phyloP scores from a whole-genome alignment of 2,113 vertebrate species.

The Rhynchopsitta pachyrhyncha region DNA sequence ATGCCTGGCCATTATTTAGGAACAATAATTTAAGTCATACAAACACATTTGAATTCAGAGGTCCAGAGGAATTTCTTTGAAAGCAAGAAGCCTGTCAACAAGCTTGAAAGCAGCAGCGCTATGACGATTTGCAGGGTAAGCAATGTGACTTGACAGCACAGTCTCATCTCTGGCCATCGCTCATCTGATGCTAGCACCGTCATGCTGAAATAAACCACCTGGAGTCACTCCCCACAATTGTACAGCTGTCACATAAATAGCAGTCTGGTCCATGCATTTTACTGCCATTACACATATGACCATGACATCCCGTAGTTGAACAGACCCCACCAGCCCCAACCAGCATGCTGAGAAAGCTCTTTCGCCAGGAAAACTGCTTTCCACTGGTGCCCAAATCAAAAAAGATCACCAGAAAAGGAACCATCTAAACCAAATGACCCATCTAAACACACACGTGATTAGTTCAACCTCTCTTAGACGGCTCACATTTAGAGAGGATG shows the following conservation, averaged over 20 bases:
- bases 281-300: conserved; percentile 33
- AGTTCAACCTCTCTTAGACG: neutral
- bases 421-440: neutral
- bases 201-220: conserved; percentile 47
- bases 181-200: neutral
- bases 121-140: neutral
- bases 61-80: neutral
- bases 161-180: neutral
- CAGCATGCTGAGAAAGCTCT: neutral
- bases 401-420: neutral
- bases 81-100: neutral
- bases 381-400: neutral
- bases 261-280: conserved; percentile 12
- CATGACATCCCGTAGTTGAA: conserved; percentile 36
- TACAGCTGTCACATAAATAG: neutral
- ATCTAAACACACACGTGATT: neutral
- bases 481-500: neutral
- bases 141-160: neutral
- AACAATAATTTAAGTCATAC: neutral
- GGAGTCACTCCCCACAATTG: conserved; percentile 49
- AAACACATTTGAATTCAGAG: neutral
- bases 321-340: conserved; percentile 33
- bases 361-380: conserved; percentile 48
- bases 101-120: neutral
- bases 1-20: neutral